Percentiles rank a stretch among this genome's conserved stretches.
These are phyloP conservation scores for Melanerpes formicivorus DNA, from an alignment of 2,113 vertebrate genomes.

Conservation along the genomic window DNA sequence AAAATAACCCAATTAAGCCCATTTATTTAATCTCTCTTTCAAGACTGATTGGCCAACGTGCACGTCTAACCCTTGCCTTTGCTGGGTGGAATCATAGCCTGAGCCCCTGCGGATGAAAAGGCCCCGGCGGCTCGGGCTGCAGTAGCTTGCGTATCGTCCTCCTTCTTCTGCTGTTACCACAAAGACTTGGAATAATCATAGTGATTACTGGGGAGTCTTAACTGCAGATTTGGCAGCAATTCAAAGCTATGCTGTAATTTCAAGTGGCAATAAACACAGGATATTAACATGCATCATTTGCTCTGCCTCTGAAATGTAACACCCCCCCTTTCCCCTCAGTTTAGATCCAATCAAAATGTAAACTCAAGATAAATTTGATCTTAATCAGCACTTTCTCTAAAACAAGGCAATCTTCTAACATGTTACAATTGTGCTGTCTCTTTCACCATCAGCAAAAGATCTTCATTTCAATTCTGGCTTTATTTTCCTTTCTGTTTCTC, in stretches of 20 bases:
- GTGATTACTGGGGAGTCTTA: constrained; percentile 56
- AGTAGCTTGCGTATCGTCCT: not conserved
- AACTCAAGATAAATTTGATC: constrained; percentile 53
- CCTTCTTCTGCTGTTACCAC: constrained; percentile 6
- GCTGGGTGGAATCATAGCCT: not conserved
- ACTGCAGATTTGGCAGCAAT: constrained; percentile 47
- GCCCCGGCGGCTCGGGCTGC: not conserved
- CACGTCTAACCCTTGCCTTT: not conserved
- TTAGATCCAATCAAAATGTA: constrained; percentile 47
- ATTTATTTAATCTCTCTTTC: constrained; percentile 25
- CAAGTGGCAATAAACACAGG: constrained; percentile 58
- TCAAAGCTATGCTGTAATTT: constrained; percentile 58
- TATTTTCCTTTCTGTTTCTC: not conserved
- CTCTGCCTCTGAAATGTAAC: constrained; percentile 33
- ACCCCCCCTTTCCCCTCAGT: not conserved
- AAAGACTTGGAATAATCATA: constrained; percentile 55
- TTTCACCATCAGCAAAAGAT: constrained; percentile 19
- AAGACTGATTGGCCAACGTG: not conserved
- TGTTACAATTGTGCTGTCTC: not conserved
- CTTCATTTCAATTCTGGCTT: constrained; percentile 17
- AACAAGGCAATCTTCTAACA: constrained; percentile 34
- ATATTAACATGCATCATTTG: constrained; percentile 57
- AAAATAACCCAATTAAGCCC: constrained; percentile 10
- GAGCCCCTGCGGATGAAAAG: not conserved
- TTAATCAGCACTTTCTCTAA: constrained; percentile 61